A percentile compares a stretch with the other conserved stretches of the same genome.
Conservation (phyloP, 2,113 vertebrate species). For the Nothoprocta pentlandii region DNA sequence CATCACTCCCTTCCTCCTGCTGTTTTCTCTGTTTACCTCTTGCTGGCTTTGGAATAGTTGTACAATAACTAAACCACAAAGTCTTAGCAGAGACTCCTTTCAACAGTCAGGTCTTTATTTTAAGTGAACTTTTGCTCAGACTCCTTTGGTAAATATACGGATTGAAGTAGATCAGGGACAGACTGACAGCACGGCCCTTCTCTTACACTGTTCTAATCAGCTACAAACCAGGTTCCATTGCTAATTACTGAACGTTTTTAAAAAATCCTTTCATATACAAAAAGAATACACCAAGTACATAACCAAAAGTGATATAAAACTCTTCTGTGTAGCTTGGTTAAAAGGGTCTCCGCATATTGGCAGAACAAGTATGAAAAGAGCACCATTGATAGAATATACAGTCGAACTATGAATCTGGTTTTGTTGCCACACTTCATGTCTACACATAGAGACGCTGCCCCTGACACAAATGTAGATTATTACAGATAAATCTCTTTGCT, state of each 20-base stretch:
- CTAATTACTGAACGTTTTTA: slow-evolving; percentile 64
- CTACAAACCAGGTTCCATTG: slow-evolving; percentile 67
- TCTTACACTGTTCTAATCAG: slow-evolving; percentile 47
- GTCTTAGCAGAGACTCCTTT: slow-evolving; percentile 62
- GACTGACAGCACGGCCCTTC: slow-evolving; percentile 46
- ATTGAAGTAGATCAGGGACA: slow-evolving; percentile 69
- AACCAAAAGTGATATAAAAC: slow-evolving; percentile 77
- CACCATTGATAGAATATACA: slow-evolving; percentile 73
- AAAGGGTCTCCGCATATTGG: slow-evolving; percentile 70
- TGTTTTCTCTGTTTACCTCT: slow-evolving; percentile 5
- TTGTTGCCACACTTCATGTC: slow-evolving; percentile 34
- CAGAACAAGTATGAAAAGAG: slow-evolving; percentile 79
- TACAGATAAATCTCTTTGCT: slow-evolving; percentile 10
- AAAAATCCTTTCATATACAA: slow-evolving; percentile 78
- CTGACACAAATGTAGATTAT: background rate
- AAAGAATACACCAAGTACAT: slow-evolving; percentile 74
- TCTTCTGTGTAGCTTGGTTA: slow-evolving; percentile 73
- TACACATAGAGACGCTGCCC: slow-evolving; percentile 34
- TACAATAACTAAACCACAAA: slow-evolving; percentile 57
- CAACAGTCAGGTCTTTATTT: slow-evolving; percentile 65
- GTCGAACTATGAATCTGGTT: slow-evolving; percentile 58
- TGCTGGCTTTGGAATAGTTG: slow-evolving; percentile 21
- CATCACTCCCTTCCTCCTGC: background rate
- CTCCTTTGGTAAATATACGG: slow-evolving; percentile 71
- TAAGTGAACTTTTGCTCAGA: slow-evolving; percentile 60